Evolutionary conservation across 2,888 invertebrate species (phyloP).

Genomic region (Ichneumoninae sp.): DNA sequence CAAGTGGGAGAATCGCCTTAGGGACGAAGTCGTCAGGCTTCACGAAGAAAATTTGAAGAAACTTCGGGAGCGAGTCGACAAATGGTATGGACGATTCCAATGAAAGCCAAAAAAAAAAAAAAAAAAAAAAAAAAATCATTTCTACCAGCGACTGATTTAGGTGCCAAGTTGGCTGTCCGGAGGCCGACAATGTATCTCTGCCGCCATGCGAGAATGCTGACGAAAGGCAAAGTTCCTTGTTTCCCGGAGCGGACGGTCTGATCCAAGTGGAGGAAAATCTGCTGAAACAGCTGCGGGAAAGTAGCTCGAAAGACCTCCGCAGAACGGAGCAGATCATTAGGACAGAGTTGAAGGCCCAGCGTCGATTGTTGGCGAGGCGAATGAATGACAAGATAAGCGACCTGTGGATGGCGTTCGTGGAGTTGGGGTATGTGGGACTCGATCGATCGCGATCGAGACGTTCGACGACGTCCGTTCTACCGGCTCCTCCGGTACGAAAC

Average conservation of each 20-base stretch:
- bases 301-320: slow-evolving; percentile 62
- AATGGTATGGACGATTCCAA: slow-evolving; percentile 58
- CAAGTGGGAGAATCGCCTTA: slow-evolving; percentile 69
- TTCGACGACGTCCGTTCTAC: slow-evolving; percentile 25
- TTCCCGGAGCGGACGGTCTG: slow-evolving; percentile 51
- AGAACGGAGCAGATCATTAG: slow-evolving; percentile 64
- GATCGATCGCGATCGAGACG: slow-evolving; percentile 38
- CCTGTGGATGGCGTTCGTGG: slow-evolving; percentile 68
- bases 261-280: slow-evolving; percentile 59
- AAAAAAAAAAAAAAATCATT: background rate
- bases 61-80: slow-evolving; percentile 62
- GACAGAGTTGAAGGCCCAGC: slow-evolving; percentile 61
- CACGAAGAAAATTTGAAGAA: slow-evolving; percentile 67
- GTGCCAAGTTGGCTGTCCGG: slow-evolving; percentile 1
- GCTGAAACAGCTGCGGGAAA: slow-evolving; percentile 45
- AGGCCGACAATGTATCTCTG: background rate
- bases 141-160: slow-evolving; percentile 13
- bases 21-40: slow-evolving; percentile 65
- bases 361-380: slow-evolving; percentile 63
- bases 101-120: background rate
- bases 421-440: slow-evolving; percentile 54
- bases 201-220: background rate
- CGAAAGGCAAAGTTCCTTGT: slow-evolving; percentile 45
- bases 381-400: slow-evolving; percentile 64
- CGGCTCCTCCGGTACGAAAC: slow-evolving; percentile 19